Conservation (phyloP, 2,888 invertebrate genomes). For the Rotaria macrura region DNA sequence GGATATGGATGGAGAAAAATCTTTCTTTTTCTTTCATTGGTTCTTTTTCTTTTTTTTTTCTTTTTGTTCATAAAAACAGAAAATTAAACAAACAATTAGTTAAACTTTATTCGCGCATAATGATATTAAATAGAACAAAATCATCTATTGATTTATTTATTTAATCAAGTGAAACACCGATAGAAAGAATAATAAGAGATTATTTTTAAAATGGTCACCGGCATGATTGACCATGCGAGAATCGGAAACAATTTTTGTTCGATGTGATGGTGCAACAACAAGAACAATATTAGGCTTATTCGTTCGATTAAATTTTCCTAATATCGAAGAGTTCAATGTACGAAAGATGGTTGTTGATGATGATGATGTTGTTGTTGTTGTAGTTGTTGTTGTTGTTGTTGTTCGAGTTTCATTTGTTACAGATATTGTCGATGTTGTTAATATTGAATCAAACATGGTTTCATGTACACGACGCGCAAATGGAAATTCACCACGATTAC, state of each 20-base stretch:
- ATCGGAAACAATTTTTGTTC: background rate
- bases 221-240: background rate
- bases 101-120: background rate
- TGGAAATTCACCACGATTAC: conserved; percentile 33
- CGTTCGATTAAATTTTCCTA: background rate
- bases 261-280: background rate
- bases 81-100: background rate
- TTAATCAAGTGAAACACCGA: background rate
- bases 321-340: background rate
- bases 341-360: no score
- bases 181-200: background rate
- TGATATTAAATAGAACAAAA: background rate
- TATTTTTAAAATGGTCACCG: background rate
- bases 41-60: background rate
- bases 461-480: conserved; percentile 24
- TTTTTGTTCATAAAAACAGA: background rate
- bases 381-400: background rate
- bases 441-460: conserved; percentile 23
- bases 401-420: background rate
- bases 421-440: background rate
- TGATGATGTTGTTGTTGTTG: background rate
- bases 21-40: background rate
- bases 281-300: background rate
- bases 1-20: background rate
- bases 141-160: background rate